Percentiles rank a stretch among this genome's conserved stretches.
Conservation (phyloP, 2,113 vertebrate species). For the Nasalis larvatus region DNA sequence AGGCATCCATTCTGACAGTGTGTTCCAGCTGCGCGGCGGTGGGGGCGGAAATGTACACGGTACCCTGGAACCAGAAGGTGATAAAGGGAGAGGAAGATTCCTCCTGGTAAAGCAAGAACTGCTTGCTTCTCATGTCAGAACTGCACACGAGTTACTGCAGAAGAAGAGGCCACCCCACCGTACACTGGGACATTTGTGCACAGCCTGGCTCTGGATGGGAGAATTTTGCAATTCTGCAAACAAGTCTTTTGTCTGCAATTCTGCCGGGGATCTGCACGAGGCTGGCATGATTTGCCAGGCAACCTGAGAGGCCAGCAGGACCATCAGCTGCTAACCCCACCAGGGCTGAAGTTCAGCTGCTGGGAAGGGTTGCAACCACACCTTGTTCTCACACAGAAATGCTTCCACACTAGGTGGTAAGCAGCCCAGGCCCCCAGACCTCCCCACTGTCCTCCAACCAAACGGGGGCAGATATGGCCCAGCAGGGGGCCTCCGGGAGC, state of each 20-base stretch:
- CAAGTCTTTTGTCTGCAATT: no score
- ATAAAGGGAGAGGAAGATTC: neutral
- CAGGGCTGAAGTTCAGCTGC: neutral
- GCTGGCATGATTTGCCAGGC: neutral
- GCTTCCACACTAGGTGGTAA: neutral
- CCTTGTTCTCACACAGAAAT: neutral
- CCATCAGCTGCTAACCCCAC: no score
- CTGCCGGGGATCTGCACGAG: neutral
- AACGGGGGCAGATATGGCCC: neutral
- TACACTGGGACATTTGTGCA: neutral
- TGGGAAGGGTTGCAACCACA: neutral
- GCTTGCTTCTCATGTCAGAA: neutral
- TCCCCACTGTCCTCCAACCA: neutral
- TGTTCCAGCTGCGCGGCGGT: neutral
- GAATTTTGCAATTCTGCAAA: no score
- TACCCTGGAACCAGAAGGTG: neutral
- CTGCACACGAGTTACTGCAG: neutral
- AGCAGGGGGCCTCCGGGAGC: conserved; percentile 40
- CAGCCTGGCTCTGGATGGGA: neutral
- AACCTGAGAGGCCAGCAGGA: neutral
- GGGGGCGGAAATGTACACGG: neutral
- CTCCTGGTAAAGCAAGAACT: neutral
- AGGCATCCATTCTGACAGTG: neutral
- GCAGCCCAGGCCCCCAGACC: neutral
- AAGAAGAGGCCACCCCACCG: neutral